Conservation (phyloP, 2,888 invertebrate genomes). For the Xylota sylvarum region DNA sequence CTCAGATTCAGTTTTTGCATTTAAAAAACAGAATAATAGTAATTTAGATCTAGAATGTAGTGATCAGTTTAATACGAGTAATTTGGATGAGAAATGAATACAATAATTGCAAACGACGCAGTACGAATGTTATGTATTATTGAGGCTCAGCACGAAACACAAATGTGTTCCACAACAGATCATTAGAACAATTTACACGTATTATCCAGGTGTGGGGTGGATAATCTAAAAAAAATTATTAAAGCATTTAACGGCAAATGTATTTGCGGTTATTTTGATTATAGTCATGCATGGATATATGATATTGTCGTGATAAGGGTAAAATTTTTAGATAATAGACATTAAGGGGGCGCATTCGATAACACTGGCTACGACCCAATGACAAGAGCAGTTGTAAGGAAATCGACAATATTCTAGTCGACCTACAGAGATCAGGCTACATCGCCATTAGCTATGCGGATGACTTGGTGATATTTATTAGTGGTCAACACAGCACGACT, state of each 20-base stretch:
- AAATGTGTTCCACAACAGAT: not conserved
- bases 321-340: too few relatives aligned
- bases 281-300: too few relatives aligned
- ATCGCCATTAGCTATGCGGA: too few relatives aligned
- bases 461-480: too few relatives aligned
- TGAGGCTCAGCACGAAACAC: not conserved
- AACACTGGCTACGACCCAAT: too few relatives aligned
- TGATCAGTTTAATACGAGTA: not conserved
- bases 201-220: not conserved
- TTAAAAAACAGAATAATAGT: not conserved
- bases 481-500: too few relatives aligned
- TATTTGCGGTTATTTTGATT: not conserved
- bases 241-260: not conserved
- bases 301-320: too few relatives aligned
- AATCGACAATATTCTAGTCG: too few relatives aligned
- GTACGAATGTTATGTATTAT: not conserved
- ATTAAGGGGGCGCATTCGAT: too few relatives aligned
- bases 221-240: not conserved
- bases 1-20: constrained; percentile 4
- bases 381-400: too few relatives aligned
- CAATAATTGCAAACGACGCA: not conserved
- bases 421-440: too few relatives aligned
- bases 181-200: constrained; percentile 1
- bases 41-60: not conserved
- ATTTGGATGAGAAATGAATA: constrained; percentile 4